Evolutionary conservation across 2,113 vertebrate species (phyloP).

Genomic region (Vulpes vulpes): DNA sequence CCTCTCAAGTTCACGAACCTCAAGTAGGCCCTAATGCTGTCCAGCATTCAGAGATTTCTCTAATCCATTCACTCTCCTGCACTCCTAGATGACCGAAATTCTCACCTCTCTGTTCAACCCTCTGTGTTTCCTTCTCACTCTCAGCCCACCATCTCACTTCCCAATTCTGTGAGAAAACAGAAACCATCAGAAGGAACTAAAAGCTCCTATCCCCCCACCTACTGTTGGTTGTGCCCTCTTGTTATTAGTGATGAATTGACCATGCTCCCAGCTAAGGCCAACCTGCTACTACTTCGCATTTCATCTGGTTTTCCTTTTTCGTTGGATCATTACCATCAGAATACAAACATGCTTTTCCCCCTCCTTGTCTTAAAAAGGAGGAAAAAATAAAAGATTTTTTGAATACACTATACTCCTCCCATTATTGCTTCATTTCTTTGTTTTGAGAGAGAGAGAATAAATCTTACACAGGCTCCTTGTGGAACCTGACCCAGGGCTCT

Average conservation of each 20-base stretch:
- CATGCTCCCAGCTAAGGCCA: neutral
- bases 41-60: neutral
- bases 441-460: neutral
- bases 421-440: neutral
- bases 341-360: neutral
- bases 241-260: neutral
- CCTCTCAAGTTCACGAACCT: neutral
- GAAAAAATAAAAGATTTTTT: neutral
- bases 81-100: neutral
- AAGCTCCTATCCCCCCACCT: neutral
- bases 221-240: neutral
- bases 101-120: neutral
- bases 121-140: neutral
- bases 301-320: neutral
- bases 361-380: neutral
- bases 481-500: neutral
- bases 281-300: neutral
- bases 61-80: neutral
- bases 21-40: neutral
- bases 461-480: neutral
- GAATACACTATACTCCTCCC: neutral
- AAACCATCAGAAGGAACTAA: neutral
- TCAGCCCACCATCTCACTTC: neutral
- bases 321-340: neutral
- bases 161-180: slow-evolving; percentile 1